These are phyloP conservation scores for Lasius platythorax DNA, from an alignment of 2,888 invertebrate species.

Conservation along the genomic window DNA sequence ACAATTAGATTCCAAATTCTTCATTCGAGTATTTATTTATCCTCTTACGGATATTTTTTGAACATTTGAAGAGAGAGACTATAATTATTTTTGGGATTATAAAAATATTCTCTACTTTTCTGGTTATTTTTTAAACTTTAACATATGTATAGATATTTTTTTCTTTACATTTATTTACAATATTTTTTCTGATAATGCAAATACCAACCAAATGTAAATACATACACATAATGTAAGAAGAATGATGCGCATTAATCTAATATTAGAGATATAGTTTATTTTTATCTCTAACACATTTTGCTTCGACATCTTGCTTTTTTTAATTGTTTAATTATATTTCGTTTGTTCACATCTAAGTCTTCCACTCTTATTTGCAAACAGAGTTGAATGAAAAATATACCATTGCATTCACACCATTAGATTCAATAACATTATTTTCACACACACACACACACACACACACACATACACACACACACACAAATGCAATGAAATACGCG, in stretches of 20 bases:
- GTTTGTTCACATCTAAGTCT: conserved; percentile 30
- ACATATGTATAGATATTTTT: neutral
- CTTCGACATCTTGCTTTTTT: neutral
- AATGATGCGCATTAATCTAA: neutral
- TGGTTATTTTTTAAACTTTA: conserved; percentile 1
- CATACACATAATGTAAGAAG: neutral
- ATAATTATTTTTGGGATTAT: neutral
- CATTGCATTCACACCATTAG: neutral
- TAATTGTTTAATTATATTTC: neutral
- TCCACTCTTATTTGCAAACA: conserved; percentile 13
- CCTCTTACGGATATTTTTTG: neutral
- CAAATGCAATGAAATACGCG: neutral
- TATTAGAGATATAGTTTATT: conserved; percentile 18
- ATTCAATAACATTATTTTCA: neutral
- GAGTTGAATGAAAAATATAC: conserved; percentile 7
- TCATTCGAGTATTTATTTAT: conserved; percentile 18
- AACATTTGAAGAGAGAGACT: conserved; percentile 9
- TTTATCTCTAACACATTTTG: neutral
- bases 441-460: neutral
- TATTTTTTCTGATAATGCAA: neutral
- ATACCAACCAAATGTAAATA: conserved; percentile 15
- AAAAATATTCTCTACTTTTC: neutral
- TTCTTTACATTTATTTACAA: neutral
- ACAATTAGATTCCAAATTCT: neutral
- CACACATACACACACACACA: neutral